Conservation (phyloP, 2,888 invertebrate species). For the Ochropleura leucogaster region DNA sequence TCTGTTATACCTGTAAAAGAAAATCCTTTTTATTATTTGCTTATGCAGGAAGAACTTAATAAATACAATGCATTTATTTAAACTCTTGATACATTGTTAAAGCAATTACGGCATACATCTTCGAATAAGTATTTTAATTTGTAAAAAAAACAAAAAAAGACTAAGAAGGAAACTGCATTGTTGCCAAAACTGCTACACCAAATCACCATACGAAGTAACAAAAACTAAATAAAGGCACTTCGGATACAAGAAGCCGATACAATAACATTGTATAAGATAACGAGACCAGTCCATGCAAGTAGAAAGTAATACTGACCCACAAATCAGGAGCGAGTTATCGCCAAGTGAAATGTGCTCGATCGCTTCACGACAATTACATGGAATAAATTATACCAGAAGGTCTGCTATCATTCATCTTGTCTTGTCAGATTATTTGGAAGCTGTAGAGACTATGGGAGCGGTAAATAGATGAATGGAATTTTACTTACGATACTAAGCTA, state of each 20-base stretch:
- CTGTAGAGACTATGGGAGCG: neutral
- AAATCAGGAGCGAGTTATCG: conserved; percentile 68
- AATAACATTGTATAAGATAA: conserved; percentile 69
- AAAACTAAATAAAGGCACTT: conserved; percentile 42
- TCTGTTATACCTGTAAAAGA: neutral
- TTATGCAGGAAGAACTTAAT: neutral
- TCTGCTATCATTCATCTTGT: conserved; percentile 34
- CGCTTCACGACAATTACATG: conserved; percentile 56
- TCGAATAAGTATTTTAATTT: neutral
- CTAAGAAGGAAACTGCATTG: neutral
- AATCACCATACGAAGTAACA: conserved; percentile 28
- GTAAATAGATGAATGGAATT: conserved; percentile 12
- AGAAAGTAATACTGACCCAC: conserved; percentile 78
- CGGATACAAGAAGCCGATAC: conserved; percentile 56
- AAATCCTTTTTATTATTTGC: neutral
- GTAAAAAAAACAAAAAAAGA: neutral
- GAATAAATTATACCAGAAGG: conserved; percentile 51
- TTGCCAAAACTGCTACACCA: neutral
- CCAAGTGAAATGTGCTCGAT: conserved; percentile 61
- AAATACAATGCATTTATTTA: neutral
- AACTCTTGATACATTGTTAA: neutral
- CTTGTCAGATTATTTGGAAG: conserved; percentile 21
- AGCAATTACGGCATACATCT: neutral
- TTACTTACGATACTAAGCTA: neutral
- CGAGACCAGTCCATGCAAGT: conserved; percentile 64